Evolutionary conservation across 2,113 vertebrate species (phyloP).

Genomic region (Eonycteris spelaea): DNA sequence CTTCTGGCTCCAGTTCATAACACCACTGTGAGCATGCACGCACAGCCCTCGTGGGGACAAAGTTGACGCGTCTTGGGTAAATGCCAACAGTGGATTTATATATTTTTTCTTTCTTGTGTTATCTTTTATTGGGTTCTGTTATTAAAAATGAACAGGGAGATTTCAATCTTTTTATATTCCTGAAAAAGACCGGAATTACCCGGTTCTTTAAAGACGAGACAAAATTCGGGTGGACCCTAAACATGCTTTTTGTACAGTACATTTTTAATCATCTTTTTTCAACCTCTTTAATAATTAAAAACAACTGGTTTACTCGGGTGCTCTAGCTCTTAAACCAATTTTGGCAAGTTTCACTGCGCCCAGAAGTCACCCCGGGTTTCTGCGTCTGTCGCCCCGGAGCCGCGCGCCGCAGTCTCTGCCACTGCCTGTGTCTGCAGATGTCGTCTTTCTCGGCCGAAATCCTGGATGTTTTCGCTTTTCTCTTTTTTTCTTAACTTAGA

Average conservation of each 20-base stretch:
- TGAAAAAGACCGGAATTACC: neutral
- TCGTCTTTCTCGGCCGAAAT: neutral
- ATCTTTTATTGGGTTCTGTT: neutral
- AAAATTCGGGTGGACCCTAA: neutral
- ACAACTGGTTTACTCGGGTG: neutral
- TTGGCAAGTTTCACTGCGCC: neutral
- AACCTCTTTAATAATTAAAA: neutral
- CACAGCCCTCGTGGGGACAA: neutral
- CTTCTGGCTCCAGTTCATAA: neutral
- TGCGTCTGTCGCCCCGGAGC: neutral
- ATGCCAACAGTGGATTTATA: neutral
- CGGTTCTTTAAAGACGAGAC: neutral
- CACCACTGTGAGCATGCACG: neutral
- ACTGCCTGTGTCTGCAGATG: fast-evolving
- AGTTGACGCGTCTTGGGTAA: neutral
- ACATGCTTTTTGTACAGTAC: neutral
- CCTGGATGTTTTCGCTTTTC: neutral
- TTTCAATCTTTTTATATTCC: neutral
- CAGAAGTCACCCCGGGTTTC: neutral
- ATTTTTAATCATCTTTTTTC: neutral
- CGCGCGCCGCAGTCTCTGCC: fast-evolving
- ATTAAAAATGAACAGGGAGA: neutral
- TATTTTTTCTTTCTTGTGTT: neutral
- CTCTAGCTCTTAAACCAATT: neutral
- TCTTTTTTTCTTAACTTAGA: neutral